Evolutionary conservation across 1,140 invertebrate species (phyloP), one percentile per base, ranked within the genome.

Genomic region (Globodera rostochiensis): DNA sequence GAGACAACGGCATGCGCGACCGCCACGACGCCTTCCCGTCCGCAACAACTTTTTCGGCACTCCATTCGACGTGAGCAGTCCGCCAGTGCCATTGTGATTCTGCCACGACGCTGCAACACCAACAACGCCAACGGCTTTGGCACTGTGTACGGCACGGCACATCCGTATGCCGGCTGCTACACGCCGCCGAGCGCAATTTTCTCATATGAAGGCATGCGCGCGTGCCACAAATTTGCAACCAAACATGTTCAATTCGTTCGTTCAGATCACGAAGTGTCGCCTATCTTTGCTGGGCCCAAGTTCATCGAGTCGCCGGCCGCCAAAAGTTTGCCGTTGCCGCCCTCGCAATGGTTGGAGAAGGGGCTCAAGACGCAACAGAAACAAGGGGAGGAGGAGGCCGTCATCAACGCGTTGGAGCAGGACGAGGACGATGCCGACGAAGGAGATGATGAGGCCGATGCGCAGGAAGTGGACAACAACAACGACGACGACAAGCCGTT

Each of bases 301-400:
- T 83, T 83, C 50, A 69, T 70, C 19, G 82, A 84, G 19, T 83
- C 82, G 2, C 82, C 82, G 15, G 71, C 80, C 21, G 82, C 82
- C 50, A 83, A 83, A 53, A 84, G 74, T 57, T 71, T 83, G 46
- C 82, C 82, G 36, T 64, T 84, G 64, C 82, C 82, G 49, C 82
- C 82, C 6, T 46, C 73, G n/a, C 71, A 84, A 45, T 83, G 82
- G 82, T 47, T 83, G 21, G 67, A 71, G 21, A 46, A 71, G 15
- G 83, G 25, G 47, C 21, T 46, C 57, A 50, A 13, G 21, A 21
- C 25, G 50, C 9, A 46, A 15, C 47, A 70, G n/a, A 45, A 77
- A 73, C 7, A 49, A 11, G 0, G 4, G 0, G n/a, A 50, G 47
- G 49, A 69, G 45, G 73, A 69, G 21, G 75, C 15, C 5, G 36